Percentiles rank a stretch among this genome's conserved stretches.
phyloP scores from a whole-genome alignment of 2,888 invertebrate genomes.

The Caradrina kadenii region DNA sequence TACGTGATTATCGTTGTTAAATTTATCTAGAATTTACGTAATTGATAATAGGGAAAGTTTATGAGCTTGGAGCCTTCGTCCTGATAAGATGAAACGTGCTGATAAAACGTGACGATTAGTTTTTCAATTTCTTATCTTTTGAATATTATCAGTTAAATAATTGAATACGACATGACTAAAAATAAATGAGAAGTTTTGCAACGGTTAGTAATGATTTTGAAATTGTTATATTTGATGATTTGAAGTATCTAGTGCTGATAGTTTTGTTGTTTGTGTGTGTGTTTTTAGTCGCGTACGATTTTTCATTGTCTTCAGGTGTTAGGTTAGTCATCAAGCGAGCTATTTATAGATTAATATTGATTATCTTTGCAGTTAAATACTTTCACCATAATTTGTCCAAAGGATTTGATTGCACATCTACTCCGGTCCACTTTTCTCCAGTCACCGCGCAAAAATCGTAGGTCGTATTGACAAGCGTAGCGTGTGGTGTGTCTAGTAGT shows the following conservation, averaged over 20 bases:
- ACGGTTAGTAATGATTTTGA: background rate
- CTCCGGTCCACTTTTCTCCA: no score
- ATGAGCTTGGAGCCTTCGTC: constrained; percentile 5
- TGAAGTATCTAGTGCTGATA: background rate
- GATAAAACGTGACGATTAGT: constrained; percentile 48
- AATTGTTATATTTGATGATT: background rate
- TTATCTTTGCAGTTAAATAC: no score
- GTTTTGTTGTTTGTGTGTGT: no score
- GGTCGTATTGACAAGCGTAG: no score
- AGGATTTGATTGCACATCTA: no score
- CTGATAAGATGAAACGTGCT: constrained; percentile 69
- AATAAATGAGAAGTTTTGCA: constrained; percentile 12
- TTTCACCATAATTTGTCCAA: no score
- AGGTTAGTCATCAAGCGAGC: no score
- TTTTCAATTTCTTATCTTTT: constrained; percentile 28
- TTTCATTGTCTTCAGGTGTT: no score
- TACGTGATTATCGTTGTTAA: constrained; percentile 67
- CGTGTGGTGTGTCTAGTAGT: background rate
- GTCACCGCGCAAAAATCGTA: no score
- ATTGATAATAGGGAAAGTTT: constrained; percentile 32
- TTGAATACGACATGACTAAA: constrained; percentile 15
- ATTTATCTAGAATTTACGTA: constrained; percentile 63
- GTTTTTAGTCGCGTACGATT: no score
- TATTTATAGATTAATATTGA: no score
- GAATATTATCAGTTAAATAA: constrained; percentile 12